phyloP scores from a whole-genome alignment of 2,797 vertebrate genomes.

The Xyrichtys novacula region DNA sequence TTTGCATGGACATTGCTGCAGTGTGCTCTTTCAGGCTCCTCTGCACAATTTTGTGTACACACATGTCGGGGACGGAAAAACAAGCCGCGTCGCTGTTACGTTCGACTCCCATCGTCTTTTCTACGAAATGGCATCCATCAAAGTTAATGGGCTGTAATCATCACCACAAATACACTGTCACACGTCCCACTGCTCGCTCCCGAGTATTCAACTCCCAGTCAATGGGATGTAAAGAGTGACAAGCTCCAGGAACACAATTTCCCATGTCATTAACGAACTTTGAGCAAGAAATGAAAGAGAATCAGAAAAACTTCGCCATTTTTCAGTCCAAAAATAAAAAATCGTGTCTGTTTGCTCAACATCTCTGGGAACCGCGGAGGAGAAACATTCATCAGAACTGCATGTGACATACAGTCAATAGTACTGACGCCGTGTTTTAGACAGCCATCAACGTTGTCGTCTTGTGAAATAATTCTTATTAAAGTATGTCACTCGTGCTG shows the following conservation, averaged over 20 bases:
- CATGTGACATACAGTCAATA: conserved; percentile 53
- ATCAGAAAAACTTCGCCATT: conserved; percentile 35
- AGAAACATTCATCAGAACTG: conserved; percentile 45
- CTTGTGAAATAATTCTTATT: conserved; percentile 68
- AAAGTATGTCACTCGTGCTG: conserved; percentile 53
- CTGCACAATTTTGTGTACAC: conserved; percentile 33
- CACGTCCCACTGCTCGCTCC: conserved; percentile 69
- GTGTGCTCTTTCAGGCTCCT: conserved; percentile 20
- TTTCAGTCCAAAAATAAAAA: conserved; percentile 22
- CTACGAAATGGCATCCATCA: conserved; percentile 77
- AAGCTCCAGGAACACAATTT: conserved; percentile 70
- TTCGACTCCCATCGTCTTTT: conserved; percentile 62
- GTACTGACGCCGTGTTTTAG: conserved; percentile 43
- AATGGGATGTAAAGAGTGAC: conserved; percentile 77
- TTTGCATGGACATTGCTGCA: conserved; percentile 42
- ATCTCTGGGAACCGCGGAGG: conserved; percentile 35
- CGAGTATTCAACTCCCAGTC: conserved; percentile 78
- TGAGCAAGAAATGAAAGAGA: conserved; percentile 49
- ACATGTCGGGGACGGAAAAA: conserved; percentile 61
- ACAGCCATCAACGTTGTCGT: conserved; percentile 58
- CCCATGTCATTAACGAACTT: conserved; percentile 65
- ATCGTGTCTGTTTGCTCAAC: conserved; percentile 24
- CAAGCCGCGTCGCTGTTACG: conserved; percentile 40
- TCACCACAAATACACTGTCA: conserved; percentile 79
- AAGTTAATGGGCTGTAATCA: conserved; percentile 84